Percentiles rank a stretch among this genome's conserved stretches.
Evolutionary conservation across 1,140 invertebrate genomes (phyloP).

Genomic region (Drosophila leontia): DNA sequence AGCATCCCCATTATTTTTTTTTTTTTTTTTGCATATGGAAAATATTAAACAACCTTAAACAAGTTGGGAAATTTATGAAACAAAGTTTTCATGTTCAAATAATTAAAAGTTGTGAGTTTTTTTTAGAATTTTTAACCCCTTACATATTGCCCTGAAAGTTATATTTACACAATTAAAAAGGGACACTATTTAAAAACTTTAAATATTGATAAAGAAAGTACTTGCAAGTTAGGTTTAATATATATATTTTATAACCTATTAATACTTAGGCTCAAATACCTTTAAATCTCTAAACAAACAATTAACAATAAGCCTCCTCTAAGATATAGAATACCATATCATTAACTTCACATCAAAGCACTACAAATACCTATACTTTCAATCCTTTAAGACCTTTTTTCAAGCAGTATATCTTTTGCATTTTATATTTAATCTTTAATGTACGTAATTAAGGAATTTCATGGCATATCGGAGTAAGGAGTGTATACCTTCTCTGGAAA

Average conservation of each 20-base stretch:
- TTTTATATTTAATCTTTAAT: slow-evolving; percentile 7
- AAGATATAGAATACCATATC: not conserved
- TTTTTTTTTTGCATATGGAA: not conserved
- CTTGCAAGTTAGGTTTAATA: not conserved
- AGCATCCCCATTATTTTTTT: not conserved
- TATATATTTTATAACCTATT: too few relatives aligned
- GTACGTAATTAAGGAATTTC: not conserved
- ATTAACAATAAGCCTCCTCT: not conserved
- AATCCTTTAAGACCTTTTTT: slow-evolving; percentile 2
- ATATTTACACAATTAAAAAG: not conserved
- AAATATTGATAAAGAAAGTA: not conserved
- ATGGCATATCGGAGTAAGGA: not conserved
- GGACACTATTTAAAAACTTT: not conserved
- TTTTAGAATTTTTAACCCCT: not conserved
- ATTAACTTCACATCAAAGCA: not conserved
- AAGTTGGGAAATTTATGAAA: not conserved
- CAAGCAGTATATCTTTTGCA: not conserved
- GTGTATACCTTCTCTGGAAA: not conserved
- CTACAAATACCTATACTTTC: not conserved
- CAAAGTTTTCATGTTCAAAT: not conserved
- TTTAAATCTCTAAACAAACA: not conserved
- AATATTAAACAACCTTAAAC: not conserved
- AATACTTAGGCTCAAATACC: not conserved
- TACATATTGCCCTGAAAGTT: not conserved
- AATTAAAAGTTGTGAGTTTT: not conserved